Conservation (phyloP, 2,888 invertebrate species). For the Perizoma flavofasciatum region DNA sequence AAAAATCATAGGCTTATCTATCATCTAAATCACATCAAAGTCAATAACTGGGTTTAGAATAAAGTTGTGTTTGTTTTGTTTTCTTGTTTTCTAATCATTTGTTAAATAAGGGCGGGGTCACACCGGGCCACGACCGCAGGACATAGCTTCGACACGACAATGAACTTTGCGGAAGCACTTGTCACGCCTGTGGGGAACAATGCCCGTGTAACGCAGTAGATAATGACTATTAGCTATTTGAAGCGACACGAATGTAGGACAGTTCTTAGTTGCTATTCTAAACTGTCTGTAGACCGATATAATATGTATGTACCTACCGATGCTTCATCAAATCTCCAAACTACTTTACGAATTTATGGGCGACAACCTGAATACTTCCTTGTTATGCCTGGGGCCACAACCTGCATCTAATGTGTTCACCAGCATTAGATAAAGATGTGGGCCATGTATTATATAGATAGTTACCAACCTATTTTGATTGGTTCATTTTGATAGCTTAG, state of each 20-base stretch:
- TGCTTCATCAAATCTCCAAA: conserved; percentile 9
- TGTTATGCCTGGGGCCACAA: no score
- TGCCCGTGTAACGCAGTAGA: conserved; percentile 57
- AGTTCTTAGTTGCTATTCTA: conserved; percentile 10
- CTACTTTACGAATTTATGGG: background rate
- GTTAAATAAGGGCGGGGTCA: conserved; percentile 50
- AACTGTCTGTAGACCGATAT: background rate
- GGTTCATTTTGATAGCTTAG: no score
- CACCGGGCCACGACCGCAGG: conserved; percentile 44
- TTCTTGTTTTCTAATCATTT: conserved; percentile 1
- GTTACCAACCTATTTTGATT: no score
- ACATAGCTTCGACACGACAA: conserved; percentile 63
- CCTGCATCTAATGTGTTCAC: no score
- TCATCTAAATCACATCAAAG: conserved; percentile 4
- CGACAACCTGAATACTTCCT: no score
- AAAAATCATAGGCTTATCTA: conserved; percentile 12
- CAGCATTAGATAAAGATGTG: no score
- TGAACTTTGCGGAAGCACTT: conserved; percentile 80
- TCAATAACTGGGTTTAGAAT: background rate
- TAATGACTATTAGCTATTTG: conserved; percentile 60
- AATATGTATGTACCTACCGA: conserved; percentile 11
- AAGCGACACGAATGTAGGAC: conserved; percentile 39
- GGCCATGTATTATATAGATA: no score
- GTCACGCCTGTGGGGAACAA: conserved; percentile 79
- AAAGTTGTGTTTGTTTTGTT: conserved; percentile 5